phyloP scores from a whole-genome alignment of 2,888 invertebrate genomes.

The Andrena camellia region DNA sequence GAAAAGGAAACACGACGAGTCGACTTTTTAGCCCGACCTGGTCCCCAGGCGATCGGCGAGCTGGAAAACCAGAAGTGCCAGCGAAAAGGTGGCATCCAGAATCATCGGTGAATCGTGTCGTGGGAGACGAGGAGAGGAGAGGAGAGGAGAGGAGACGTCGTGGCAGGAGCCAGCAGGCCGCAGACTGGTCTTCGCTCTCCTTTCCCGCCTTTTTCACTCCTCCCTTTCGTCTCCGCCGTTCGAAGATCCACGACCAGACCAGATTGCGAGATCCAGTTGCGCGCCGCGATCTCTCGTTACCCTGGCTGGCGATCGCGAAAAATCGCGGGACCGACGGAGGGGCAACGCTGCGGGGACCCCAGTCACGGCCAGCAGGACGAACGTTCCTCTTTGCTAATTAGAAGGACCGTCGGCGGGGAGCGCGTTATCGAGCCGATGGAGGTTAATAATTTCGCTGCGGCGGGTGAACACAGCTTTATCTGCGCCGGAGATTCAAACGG shows the following conservation, averaged over 20 bases:
- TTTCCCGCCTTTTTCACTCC: constrained; percentile 32
- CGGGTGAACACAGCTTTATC: constrained; percentile 4
- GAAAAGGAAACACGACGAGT: constrained; percentile 62
- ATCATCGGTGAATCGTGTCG: constrained; percentile 37
- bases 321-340: constrained; percentile 26
- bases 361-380: constrained; percentile 13
- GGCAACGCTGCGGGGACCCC: background rate
- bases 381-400: constrained; percentile 23
- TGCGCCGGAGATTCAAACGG: constrained; percentile 1
- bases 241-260: constrained; percentile 56
- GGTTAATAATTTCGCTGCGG: background rate
- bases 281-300: constrained; percentile 59
- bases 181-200: constrained; percentile 49
- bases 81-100: constrained; percentile 48
- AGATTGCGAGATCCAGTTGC: constrained; percentile 67
- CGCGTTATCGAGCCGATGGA: background rate
- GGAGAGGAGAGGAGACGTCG: constrained; percentile 15
- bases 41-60: constrained; percentile 19
- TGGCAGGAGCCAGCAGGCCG: constrained; percentile 8
- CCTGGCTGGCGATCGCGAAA: constrained; percentile 54
- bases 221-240: constrained; percentile 26
- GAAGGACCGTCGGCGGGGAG: background rate
- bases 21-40: constrained; percentile 45
- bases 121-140: constrained; percentile 7
- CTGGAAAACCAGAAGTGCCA: constrained; percentile 48